Evolutionary conservation across 2,797 vertebrate genomes (phyloP).

Genomic region (Danio tinwini): DNA sequence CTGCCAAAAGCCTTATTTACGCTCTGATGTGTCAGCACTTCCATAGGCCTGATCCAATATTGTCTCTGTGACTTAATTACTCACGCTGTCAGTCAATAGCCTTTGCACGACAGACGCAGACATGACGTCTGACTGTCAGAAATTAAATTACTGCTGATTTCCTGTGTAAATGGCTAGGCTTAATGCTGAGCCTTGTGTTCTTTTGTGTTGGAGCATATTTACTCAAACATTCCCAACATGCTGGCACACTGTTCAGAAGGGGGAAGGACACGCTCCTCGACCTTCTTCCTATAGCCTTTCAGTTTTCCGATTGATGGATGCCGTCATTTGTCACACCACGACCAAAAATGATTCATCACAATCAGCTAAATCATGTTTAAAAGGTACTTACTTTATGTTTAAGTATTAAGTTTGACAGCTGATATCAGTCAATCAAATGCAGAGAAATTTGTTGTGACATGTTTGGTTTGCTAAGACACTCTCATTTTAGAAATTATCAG

Average conservation of each 20-base stretch:
- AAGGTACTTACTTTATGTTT: slow-evolving; percentile 37
- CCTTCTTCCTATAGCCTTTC: slow-evolving; percentile 6
- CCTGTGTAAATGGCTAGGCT: slow-evolving; percentile 33
- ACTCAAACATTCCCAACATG: not conserved
- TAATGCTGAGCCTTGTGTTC: slow-evolving; percentile 31
- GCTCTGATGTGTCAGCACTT: slow-evolving; percentile 78
- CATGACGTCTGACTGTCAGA: slow-evolving; percentile 44
- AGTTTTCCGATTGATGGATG: slow-evolving; percentile 27
- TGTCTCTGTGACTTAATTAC: slow-evolving; percentile 79
- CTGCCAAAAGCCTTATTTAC: slow-evolving; percentile 70
- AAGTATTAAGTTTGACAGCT: slow-evolving; percentile 9
- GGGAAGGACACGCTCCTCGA: slow-evolving; percentile 13
- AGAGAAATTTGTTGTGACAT: not conserved
- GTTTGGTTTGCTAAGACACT: not conserved
- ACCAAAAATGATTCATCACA: slow-evolving; percentile 29
- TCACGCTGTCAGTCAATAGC: slow-evolving; percentile 61
- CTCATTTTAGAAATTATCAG: not conserved
- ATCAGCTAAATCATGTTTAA: slow-evolving; percentile 35
- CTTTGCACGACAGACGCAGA: slow-evolving; percentile 49
- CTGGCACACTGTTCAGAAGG: slow-evolving; percentile 6
- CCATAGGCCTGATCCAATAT: slow-evolving; percentile 72
- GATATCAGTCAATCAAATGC: slow-evolving; percentile 18
- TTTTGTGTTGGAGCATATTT: slow-evolving; percentile 41
- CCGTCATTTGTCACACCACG: slow-evolving; percentile 25
- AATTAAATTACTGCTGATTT: slow-evolving; percentile 54